Conservation (phyloP, 1,140 invertebrate genomes). For the Lepidurus packardi region DNA sequence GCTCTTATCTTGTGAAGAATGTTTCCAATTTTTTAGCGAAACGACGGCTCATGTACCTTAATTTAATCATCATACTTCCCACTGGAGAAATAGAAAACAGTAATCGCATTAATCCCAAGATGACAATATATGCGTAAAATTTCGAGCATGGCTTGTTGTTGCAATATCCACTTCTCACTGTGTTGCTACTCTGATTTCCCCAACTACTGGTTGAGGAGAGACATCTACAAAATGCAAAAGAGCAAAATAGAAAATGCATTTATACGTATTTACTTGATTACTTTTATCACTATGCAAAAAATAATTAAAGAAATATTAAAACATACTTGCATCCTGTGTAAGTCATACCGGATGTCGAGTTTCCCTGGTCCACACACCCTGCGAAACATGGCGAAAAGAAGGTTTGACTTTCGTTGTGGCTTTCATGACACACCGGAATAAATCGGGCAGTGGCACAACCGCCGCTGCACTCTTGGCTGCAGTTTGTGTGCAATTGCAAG, state of each 20-base stretch:
- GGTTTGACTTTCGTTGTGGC: slow-evolving; percentile 32
- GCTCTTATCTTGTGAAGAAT: background rate
- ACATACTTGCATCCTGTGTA: slow-evolving; percentile 17
- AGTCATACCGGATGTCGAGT: background rate
- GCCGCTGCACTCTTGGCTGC: slow-evolving; percentile 34
- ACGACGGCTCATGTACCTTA: slow-evolving; percentile 31
- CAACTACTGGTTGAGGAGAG: background rate
- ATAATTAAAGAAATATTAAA: too few relatives aligned
- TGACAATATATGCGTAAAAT: slow-evolving; percentile 30
- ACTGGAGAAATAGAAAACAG: slow-evolving; percentile 28
- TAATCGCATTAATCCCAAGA: slow-evolving; percentile 33
- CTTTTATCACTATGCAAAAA: too few relatives aligned
- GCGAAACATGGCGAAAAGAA: slow-evolving; percentile 39
- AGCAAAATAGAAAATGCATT: too few relatives aligned
- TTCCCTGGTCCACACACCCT: slow-evolving; percentile 31
- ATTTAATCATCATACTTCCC: slow-evolving; percentile 34
- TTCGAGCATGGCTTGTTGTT: slow-evolving; percentile 22
- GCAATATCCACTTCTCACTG: slow-evolving; percentile 23
- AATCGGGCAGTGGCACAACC: slow-evolving; percentile 33
- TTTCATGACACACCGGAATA: slow-evolving; percentile 36
- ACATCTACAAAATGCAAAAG: background rate
- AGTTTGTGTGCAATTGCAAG: slow-evolving; percentile 33
- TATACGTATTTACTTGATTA: too few relatives aligned
- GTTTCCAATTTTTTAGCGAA: background rate
- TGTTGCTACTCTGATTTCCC: background rate